phyloP scores from a whole-genome alignment of 1,140 invertebrate species.

The Drosophila saltans region DNA sequence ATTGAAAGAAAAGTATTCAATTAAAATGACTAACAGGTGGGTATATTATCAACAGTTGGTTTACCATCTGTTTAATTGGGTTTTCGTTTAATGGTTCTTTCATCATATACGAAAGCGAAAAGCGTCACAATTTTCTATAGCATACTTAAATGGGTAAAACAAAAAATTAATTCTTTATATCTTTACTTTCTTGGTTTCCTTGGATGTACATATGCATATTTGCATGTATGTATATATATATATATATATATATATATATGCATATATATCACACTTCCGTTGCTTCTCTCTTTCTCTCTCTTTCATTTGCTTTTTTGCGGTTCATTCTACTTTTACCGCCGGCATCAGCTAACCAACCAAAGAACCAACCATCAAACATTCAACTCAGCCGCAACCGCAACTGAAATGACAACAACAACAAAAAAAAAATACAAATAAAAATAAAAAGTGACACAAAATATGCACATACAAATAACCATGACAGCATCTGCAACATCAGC shows the following conservation, averaged over 20 bases:
- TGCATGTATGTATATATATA: background rate
- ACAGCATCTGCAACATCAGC: slow-evolving; percentile 18
- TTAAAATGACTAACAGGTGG: background rate
- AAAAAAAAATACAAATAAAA: slow-evolving; percentile 24
- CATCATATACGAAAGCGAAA: too few species aligned
- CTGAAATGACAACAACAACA: slow-evolving; percentile 43
- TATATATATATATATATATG: background rate
- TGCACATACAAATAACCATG: slow-evolving; percentile 29
- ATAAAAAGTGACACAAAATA: slow-evolving; percentile 21
- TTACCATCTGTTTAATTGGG: too few species aligned
- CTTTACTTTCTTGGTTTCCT: background rate
- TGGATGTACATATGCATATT: background rate
- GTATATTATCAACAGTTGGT: background rate
- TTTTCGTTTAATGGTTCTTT: too few species aligned
- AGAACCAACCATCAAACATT: slow-evolving; percentile 39
- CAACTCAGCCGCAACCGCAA: slow-evolving; percentile 40
- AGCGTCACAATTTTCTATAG: background rate
- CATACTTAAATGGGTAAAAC: background rate
- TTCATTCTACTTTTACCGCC: slow-evolving; percentile 14
- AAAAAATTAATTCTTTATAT: too few species aligned
- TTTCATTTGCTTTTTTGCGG: slow-evolving; percentile 11
- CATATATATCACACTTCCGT: background rate
- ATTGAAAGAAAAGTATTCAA: background rate
- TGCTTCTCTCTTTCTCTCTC: background rate
- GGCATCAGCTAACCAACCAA: slow-evolving; percentile 12